Base-by-base conservation (phyloP, 2,888 invertebrate species). In the Euplagia quadripunctaria region DNA sequence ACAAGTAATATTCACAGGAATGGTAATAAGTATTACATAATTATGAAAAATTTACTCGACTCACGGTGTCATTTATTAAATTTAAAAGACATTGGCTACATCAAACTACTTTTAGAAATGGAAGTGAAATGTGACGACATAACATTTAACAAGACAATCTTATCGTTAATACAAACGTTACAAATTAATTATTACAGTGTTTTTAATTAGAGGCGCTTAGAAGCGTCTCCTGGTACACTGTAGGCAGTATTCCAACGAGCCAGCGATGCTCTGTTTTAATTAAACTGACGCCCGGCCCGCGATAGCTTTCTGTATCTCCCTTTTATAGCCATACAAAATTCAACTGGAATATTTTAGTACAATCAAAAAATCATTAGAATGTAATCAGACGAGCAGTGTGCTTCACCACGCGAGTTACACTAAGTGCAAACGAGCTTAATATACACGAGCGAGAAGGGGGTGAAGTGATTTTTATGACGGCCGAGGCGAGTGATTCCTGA, bases 381-480 rank as follows among this genome's bases (percentile, higher is more conserved):
- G 78, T 80, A 85, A 85, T 85, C 80, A 85, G 81, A 43, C 78
- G 70, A 77, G 78, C 78, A 79, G 79, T 77, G 72, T 75, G 75
- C 75, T 72, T 77, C 61, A 74, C 77, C 77, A 78, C 80, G 78
- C 80, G 76, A 78, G 81, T 85, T 84, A 80, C 82, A 79, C 83
- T 85, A 86, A 87, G 83, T 85, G 78, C 73, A 83, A 86, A 87
- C 84, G 84, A 86, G 82, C 82, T 85, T 86, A 86, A 86, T 85
- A 84, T 84, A 80, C 82, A 83, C 80, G 80, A 82, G 79, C 79
- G 81, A 79, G 83, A 82, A 69, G 84, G 84, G 77, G 87, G 86
- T 90, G 88, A 90, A 90, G 90, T 91, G 92, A 92, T 94, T 94
- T 93, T 94, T 94, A 94, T 91, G 91, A 90, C 88, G 89, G 89